Evolutionary conservation across 2,797 vertebrate genomes (phyloP).

Genomic region (Ispidina lecontei): DNA sequence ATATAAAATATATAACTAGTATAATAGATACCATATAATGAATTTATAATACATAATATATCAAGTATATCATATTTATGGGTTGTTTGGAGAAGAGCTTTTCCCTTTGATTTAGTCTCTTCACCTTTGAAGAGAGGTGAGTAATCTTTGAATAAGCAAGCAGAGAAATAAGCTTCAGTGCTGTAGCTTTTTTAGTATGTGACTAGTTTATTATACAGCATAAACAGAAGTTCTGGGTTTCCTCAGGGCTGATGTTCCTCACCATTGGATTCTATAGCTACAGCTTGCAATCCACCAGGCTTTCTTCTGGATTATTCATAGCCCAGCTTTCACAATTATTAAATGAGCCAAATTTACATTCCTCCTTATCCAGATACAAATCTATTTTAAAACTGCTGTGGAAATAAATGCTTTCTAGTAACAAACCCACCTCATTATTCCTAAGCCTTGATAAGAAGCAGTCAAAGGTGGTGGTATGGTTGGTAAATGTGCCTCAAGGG

Average conservation of each 20-base stretch:
- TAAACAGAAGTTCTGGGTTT: not conserved
- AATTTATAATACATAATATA: not conserved
- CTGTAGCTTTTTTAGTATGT: not conserved
- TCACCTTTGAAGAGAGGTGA: not conserved
- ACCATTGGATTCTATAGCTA: not conserved
- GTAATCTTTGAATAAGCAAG: not conserved
- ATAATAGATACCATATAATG: not conserved
- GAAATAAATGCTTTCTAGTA: conserved; percentile 6
- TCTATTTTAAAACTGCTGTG: not conserved
- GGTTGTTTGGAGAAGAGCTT: not conserved
- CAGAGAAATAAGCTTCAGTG: not conserved
- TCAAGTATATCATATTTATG: not conserved
- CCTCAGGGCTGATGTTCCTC: not conserved
- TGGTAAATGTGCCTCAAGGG: not conserved
- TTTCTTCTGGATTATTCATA: not conserved
- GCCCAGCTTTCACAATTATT: not conserved
- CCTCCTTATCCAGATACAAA: not conserved
- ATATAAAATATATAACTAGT: not conserved
- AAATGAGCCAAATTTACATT: not conserved
- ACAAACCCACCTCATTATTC: conserved; percentile 15
- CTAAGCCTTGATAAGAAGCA: not conserved
- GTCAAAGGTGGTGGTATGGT: not conserved
- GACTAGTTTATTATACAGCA: not conserved
- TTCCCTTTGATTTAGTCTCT: not conserved
- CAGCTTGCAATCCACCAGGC: not conserved